Conservation (phyloP, 2,113 vertebrate genomes). For the Xenopus borealis region DNA sequence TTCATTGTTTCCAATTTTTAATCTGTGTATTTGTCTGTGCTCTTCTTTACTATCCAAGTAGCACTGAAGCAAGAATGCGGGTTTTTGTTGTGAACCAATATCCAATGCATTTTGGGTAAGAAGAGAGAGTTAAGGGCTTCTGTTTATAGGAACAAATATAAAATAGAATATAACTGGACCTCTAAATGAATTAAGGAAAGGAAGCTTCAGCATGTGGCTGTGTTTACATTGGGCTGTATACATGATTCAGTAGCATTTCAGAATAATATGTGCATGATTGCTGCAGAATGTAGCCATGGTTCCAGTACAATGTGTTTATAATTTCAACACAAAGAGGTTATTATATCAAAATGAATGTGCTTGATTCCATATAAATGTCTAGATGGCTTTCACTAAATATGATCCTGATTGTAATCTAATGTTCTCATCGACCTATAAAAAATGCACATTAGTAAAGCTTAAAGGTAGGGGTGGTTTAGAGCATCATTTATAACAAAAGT, state of each 20-base stretch:
- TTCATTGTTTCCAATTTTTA: no score
- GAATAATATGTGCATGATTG: slow-evolving; percentile 1
- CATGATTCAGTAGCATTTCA: not conserved
- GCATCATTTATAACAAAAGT: no score
- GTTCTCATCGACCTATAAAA: not conserved
- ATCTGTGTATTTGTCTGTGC: not conserved
- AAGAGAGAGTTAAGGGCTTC: not conserved
- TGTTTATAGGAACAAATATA: no score
- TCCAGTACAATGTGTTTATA: slow-evolving; percentile 15
- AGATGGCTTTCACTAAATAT: slow-evolving; percentile 15
- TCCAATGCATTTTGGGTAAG: not conserved
- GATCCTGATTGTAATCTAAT: slow-evolving; percentile 22
- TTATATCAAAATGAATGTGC: slow-evolving; percentile 28
- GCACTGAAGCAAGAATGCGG: not conserved
- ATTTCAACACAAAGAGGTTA: slow-evolving; percentile 25
- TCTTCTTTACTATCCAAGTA: not conserved
- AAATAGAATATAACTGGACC: no score
- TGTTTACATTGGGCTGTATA: not conserved
- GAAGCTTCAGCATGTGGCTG: not conserved
- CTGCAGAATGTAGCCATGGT: not conserved
- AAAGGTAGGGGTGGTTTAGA: no score
- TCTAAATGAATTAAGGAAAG: not conserved
- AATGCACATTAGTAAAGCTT: not conserved
- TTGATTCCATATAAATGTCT: slow-evolving; percentile 23
- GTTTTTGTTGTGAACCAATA: not conserved